A percentile compares a stretch with the other conserved stretches of the same genome.
Conservation (phyloP, 2,113 vertebrate species). For the Otus sunia region DNA sequence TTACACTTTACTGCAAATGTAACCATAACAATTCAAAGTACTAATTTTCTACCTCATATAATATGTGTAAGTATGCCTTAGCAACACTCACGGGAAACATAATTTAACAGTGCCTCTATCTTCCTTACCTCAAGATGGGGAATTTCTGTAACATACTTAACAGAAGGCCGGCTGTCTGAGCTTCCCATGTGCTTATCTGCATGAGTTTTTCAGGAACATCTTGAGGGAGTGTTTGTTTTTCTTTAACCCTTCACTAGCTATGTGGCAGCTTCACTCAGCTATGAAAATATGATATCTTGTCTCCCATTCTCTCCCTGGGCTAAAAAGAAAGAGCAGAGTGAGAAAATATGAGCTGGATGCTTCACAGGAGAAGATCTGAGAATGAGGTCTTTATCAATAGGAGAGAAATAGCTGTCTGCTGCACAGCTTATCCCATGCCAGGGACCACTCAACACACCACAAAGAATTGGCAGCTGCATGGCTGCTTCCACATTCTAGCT, state of each 20-base stretch:
- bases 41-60: slow-evolving; percentile 69
- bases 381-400: neutral
- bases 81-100: slow-evolving; percentile 65
- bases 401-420: neutral
- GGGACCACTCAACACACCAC: neutral
- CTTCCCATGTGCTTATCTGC: slow-evolving; percentile 58
- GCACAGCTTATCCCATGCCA: neutral
- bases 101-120: slow-evolving; percentile 60
- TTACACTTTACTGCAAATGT: slow-evolving; percentile 63
- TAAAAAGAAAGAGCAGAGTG: neutral
- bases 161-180: slow-evolving; percentile 40
- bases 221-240: slow-evolving; percentile 27
- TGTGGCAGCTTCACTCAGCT: neutral
- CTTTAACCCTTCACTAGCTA: slow-evolving; percentile 41
- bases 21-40: slow-evolving; percentile 64
- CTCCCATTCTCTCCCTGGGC: neutral
- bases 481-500: neutral
- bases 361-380: neutral
- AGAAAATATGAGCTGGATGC: fast-evolving
- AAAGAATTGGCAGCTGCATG: neutral
- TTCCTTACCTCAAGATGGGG: slow-evolving; percentile 59
- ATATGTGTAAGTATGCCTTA: slow-evolving; percentile 59
- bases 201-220: slow-evolving; percentile 15
- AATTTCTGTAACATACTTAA: slow-evolving; percentile 64
- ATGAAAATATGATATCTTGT: neutral